Evolutionary conservation across 2,888 invertebrate species (phyloP).

Genomic region (Acleris laterana): DNA sequence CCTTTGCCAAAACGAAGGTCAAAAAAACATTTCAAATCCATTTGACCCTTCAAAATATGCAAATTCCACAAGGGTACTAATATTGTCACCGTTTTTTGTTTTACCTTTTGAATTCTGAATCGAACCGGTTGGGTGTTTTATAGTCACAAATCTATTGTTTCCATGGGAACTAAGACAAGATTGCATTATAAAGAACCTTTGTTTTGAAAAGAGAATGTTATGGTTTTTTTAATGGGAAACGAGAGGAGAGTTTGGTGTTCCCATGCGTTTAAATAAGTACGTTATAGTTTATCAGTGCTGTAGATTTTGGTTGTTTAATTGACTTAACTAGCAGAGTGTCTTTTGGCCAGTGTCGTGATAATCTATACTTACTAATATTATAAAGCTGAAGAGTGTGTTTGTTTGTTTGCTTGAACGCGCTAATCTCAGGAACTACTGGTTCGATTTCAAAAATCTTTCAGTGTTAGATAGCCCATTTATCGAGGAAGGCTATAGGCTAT

Average conservation of each 20-base stretch:
- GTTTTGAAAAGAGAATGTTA: slow-evolving; percentile 44
- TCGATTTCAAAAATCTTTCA: too few relatives aligned
- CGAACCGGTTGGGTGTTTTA: slow-evolving; percentile 45
- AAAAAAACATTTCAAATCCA: slow-evolving; percentile 30
- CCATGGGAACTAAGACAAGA: slow-evolving; percentile 61
- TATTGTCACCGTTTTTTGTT: slow-evolving; percentile 50
- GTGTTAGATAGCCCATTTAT: too few relatives aligned
- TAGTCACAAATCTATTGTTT: slow-evolving; percentile 47
- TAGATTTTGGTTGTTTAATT: neutral
- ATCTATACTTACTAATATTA: too few relatives aligned
- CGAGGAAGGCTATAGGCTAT: too few relatives aligned
- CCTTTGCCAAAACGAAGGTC: slow-evolving; percentile 9
- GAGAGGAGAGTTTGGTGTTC: slow-evolving; percentile 13
- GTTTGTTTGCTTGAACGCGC: too few relatives aligned
- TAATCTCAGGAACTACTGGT: too few relatives aligned
- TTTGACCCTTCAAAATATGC: slow-evolving; percentile 37
- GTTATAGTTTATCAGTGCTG: neutral
- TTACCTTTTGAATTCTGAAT: slow-evolving; percentile 30
- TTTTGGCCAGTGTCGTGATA: neutral
- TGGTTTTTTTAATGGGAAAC: slow-evolving; percentile 34
- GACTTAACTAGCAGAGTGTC: neutral
- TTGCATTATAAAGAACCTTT: slow-evolving; percentile 52
- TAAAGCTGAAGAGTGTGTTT: too few relatives aligned
- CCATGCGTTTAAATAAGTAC: slow-evolving; percentile 11
- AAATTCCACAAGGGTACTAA: slow-evolving; percentile 55